Percentiles rank a stretch among this genome's conserved stretches.
phyloP scores from a whole-genome alignment of 1,140 invertebrate species.

The Lucilia sericata region DNA sequence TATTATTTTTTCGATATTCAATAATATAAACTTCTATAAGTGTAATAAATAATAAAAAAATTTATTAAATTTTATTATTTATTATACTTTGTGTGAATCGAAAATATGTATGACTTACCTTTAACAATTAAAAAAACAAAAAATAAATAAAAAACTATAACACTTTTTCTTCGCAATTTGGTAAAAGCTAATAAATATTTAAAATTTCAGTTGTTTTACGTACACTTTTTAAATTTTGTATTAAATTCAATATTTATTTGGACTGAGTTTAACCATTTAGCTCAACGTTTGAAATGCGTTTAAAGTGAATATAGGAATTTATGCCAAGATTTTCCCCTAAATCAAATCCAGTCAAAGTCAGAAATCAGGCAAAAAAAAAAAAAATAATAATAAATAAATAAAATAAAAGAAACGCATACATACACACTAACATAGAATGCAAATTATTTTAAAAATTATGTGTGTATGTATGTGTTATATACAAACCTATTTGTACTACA shows the following conservation, averaged over 20 bases:
- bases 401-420: neutral
- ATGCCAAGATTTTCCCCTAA: constrained; percentile 30
- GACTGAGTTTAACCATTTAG: neutral
- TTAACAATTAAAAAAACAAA: neutral
- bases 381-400: neutral
- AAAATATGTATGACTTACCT: too few species aligned
- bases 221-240: neutral
- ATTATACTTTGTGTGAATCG: too few species aligned
- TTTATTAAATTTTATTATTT: too few species aligned
- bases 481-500: neutral
- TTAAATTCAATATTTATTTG: neutral
- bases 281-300: constrained; percentile 22
- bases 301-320: neutral
- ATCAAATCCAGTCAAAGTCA: constrained; percentile 10
- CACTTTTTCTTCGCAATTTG: neutral
- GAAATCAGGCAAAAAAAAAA: constrained; percentile 2
- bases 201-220: neutral
- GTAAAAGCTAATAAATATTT: neutral
- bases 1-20: too few species aligned
- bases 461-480: neutral
- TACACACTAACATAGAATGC: neutral
- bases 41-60: too few species aligned
- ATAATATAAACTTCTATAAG: too few species aligned
- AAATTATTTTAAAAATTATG: neutral
- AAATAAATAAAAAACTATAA: neutral